These are phyloP conservation scores for Ardeotis arabs DNA, from an alignment of 2,113 vertebrate genomes.

Conservation along the genomic window DNA sequence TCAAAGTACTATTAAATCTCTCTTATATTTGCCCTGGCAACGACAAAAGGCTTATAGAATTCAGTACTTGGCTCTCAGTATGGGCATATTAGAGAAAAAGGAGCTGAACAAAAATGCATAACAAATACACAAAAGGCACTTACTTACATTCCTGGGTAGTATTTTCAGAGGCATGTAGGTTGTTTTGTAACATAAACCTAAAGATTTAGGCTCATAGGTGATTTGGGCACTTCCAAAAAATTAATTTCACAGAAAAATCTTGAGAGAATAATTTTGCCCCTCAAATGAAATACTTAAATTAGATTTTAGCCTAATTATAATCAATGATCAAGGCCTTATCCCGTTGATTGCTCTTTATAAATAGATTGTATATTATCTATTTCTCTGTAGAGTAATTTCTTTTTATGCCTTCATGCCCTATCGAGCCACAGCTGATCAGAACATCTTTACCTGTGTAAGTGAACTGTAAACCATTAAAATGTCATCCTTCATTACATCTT, in stretches of 20 bases:
- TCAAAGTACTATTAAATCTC: neutral
- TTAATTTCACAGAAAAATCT: neutral
- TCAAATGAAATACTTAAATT: slow-evolving; percentile 11
- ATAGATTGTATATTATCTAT: neutral
- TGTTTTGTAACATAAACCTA: neutral
- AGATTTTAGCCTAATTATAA: slow-evolving; percentile 6
- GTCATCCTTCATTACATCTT: neutral
- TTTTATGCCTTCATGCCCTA: neutral
- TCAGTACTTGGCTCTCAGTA: neutral
- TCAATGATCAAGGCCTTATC: neutral
- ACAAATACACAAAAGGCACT: neutral
- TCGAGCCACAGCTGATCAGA: neutral
- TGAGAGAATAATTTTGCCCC: neutral
- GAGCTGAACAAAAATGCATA: neutral
- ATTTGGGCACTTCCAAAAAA: neutral
- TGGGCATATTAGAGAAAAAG: neutral
- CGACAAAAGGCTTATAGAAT: neutral
- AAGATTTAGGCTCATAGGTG: neutral
- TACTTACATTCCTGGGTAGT: neutral
- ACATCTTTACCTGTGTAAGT: neutral
- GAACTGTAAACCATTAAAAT: neutral
- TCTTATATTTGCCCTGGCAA: neutral
- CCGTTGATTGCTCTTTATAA: neutral
- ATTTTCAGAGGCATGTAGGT: neutral
- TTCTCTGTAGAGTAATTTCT: neutral